phyloP scores from a whole-genome alignment of 2,888 invertebrate species.

The Zygothrica quintamaculata region DNA sequence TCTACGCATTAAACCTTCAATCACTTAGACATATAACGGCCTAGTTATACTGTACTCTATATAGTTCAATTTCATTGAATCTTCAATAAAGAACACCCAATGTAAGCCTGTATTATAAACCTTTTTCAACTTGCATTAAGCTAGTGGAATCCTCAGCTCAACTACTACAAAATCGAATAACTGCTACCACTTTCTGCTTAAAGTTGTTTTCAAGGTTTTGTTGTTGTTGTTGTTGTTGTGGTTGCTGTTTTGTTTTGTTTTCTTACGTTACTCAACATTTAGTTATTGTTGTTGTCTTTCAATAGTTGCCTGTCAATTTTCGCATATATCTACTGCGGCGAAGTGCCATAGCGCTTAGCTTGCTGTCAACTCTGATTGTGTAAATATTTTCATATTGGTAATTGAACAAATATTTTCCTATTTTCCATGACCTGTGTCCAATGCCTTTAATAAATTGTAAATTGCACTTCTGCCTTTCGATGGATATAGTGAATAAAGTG shows the following conservation, averaged over 20 bases:
- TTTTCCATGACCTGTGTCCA: conserved; percentile 39
- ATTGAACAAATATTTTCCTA: conserved; percentile 64
- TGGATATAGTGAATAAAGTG: no score
- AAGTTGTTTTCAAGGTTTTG: no score
- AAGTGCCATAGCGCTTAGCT: conserved; percentile 64
- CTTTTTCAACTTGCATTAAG: no score
- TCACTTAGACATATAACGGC: no score
- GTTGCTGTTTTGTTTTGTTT: no score
- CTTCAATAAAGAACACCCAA: no score
- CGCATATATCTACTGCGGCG: conserved; percentile 70
- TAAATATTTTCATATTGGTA: conserved; percentile 59
- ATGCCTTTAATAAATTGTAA: conserved; percentile 11
- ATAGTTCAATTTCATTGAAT: no score
- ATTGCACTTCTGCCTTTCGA: conserved; percentile 58
- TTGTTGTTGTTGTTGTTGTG: no score
- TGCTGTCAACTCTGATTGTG: conserved; percentile 52
- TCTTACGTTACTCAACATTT: conserved; percentile 61
- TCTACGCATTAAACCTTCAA: conserved; percentile 30
- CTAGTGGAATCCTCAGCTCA: no score
- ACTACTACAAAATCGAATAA: no score
- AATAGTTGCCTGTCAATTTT: conserved; percentile 73
- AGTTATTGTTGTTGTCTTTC: conserved; percentile 62
- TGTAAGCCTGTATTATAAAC: no score
- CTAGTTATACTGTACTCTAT: no score
- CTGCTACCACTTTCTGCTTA: conserved; percentile 59